Percentiles rank a stretch among this genome's conserved stretches.
These are phyloP conservation scores for Chrysolina haemoptera DNA, from an alignment of 2,888 invertebrate species.

Conservation along the genomic window DNA sequence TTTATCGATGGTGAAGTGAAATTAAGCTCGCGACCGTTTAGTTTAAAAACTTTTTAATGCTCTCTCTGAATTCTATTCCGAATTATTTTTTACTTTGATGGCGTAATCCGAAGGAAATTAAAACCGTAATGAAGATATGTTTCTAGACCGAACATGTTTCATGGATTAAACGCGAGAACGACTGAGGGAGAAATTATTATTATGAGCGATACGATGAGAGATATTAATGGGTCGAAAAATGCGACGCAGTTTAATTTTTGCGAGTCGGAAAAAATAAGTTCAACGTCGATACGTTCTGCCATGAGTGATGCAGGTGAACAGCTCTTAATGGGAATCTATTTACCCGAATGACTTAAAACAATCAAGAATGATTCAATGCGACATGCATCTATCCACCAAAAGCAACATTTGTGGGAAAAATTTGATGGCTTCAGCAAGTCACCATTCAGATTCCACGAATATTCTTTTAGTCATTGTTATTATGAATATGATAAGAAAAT, in stretches of 20 bases:
- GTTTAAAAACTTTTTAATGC: slow-evolving; percentile 59
- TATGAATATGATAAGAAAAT: no score
- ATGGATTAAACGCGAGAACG: slow-evolving; percentile 35
- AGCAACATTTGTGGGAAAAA: no score
- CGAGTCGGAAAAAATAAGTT: not conserved
- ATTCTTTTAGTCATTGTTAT: no score
- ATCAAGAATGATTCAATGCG: not conserved
- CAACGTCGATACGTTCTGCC: slow-evolving; percentile 1
- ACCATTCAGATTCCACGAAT: no score
- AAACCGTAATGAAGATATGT: slow-evolving; percentile 58
- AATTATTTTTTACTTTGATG: slow-evolving; percentile 59
- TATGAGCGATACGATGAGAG: slow-evolving; percentile 34
- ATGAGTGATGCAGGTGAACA: slow-evolving; percentile 17
- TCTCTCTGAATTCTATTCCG: slow-evolving; percentile 55
- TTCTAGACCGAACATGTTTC: slow-evolving; percentile 48
- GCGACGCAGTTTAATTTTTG: slow-evolving; percentile 26
- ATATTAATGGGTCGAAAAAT: slow-evolving; percentile 33
- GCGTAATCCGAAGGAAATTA: slow-evolving; percentile 60
- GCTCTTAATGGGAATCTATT: slow-evolving; percentile 15
- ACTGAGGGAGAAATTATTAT: slow-evolving; percentile 37
- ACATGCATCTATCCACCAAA: not conserved
- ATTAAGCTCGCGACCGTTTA: slow-evolving; percentile 58
- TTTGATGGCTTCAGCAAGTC: no score
- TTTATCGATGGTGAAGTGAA: slow-evolving; percentile 59
- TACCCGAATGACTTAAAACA: not conserved